Conservation (phyloP, 2,888 invertebrate genomes). For the Thecophora atra region DNA sequence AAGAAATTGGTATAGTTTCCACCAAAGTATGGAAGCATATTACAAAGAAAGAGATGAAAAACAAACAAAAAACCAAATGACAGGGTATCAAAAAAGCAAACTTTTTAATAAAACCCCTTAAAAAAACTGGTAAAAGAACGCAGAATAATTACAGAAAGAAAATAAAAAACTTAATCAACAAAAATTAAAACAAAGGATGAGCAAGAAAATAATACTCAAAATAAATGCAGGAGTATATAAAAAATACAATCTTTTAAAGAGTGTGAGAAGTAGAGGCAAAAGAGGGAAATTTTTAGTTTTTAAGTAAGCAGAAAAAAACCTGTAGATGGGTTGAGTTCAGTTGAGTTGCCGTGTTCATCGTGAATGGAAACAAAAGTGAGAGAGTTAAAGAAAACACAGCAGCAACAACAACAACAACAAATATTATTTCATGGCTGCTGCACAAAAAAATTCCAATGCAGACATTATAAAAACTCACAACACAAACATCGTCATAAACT, state of each 20-base stretch:
- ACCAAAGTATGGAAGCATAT: too few species aligned
- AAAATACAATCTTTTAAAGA: neutral
- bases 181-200: neutral
- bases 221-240: neutral
- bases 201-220: neutral
- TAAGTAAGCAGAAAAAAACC: neutral
- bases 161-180: neutral
- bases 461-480: neutral
- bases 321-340: neutral
- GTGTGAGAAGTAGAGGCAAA: neutral
- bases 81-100: too few species aligned
- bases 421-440: neutral
- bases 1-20: too few species aligned
- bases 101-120: neutral
- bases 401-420: constrained; percentile 15
- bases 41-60: too few species aligned
- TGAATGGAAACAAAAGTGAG: neutral
- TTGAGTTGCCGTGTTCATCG: neutral
- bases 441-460: neutral
- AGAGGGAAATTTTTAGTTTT: neutral
- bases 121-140: neutral
- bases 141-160: neutral
- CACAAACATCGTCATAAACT: neutral
- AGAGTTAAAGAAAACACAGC: neutral
- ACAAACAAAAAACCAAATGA: too few species aligned